Conservation (phyloP, 92 coral and sea anemone species). For the Heteractis magnifica region DNA sequence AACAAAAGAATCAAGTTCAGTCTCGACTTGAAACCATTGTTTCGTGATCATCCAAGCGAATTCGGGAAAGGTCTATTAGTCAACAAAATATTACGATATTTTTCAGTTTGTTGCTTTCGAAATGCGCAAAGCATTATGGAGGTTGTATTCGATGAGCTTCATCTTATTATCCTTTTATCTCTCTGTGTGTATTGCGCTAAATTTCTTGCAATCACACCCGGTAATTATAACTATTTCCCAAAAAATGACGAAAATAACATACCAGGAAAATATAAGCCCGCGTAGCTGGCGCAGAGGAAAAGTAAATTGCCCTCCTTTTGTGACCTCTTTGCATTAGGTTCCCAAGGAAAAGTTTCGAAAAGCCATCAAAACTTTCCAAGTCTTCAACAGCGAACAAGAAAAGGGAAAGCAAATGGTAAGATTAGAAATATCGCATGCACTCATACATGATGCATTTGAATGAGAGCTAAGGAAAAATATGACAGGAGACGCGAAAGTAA, state of each 20-base stretch:
- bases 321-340: conserved; percentile 16
- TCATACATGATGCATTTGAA: not conserved
- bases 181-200: not conserved
- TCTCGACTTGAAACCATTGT: too few species aligned
- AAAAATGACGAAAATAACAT: too few species aligned
- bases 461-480: not conserved
- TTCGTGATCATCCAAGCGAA: too few species aligned
- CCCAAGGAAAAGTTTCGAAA: conserved; percentile 40
- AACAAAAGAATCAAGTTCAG: too few species aligned
- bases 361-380: conserved; percentile 35
- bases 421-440: not conserved
- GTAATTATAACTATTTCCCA: too few species aligned
- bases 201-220: not conserved
- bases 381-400: conserved; percentile 35
- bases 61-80: too few species aligned
- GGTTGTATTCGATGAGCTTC: not conserved
- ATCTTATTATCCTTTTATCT: too few species aligned
- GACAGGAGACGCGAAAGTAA: not conserved
- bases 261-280: too few species aligned
- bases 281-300: not conserved
- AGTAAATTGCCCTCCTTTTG: not conserved
- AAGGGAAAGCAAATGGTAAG: conserved; percentile 29
- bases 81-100: too few species aligned
- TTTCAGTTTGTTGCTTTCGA: too few species aligned
- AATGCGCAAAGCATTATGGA: not conserved